A percentile compares a stretch with the other conserved stretches of the same genome.
Evolutionary conservation across 2,797 vertebrate genomes (phyloP).

Genomic region (Anabas testudineus): DNA sequence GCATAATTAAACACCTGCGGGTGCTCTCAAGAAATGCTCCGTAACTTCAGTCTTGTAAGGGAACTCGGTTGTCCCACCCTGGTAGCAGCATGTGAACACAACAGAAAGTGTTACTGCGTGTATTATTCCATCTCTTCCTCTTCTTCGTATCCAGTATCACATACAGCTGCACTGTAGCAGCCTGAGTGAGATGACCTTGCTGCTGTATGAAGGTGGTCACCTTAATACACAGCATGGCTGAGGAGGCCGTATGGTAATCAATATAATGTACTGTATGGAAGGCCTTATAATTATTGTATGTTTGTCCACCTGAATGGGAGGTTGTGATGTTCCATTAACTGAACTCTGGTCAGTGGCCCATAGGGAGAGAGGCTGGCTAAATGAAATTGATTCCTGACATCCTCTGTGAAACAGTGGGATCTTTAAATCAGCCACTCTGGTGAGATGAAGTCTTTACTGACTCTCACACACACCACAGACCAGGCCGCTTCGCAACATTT

Average conservation of each 20-base stretch:
- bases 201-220: neutral
- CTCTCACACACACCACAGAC: neutral
- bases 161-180: neutral
- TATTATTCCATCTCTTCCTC: neutral
- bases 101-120: neutral
- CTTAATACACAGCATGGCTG: neutral
- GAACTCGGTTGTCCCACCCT: neutral
- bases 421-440: conserved; percentile 21
- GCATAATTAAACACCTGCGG: conserved; percentile 25
- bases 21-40: neutral
- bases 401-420: conserved; percentile 13
- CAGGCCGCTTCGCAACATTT: too few species aligned
- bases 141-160: neutral
- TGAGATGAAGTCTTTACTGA: conserved; percentile 3
- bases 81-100: neutral
- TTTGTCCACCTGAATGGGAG: conserved; percentile 5
- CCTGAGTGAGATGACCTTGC: neutral
- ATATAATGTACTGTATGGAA: conserved; percentile 17
- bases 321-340: conserved; percentile 19
- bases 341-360: conserved; percentile 19
- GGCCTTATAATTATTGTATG: conserved; percentile 5
- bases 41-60: neutral
- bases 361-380: conserved; percentile 20
- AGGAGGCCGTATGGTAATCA: conserved; percentile 38
- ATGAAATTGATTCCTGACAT: conserved; percentile 39